Evolutionary conservation across 2,888 invertebrate species (phyloP).

Genomic region (Polyommatus iphigenia): DNA sequence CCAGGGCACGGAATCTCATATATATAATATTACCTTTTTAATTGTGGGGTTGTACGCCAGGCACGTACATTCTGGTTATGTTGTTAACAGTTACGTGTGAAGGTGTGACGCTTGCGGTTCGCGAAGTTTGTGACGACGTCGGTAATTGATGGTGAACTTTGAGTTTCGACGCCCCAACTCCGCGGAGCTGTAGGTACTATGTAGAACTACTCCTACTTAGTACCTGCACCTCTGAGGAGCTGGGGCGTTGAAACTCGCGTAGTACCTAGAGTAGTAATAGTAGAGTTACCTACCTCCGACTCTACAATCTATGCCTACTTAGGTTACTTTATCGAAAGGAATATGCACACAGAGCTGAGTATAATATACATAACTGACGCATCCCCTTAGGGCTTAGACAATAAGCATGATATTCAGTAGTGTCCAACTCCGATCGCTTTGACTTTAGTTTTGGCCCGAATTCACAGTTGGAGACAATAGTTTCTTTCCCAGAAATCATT

Average conservation of each 20-base stretch:
- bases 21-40: too few relatives aligned
- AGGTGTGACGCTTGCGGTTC: neutral
- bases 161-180: neutral
- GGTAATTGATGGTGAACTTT: neutral
- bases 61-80: neutral
- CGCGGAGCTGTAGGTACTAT: too few relatives aligned
- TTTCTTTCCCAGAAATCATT: neutral
- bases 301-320: neutral
- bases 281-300: neutral
- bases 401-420: too few relatives aligned
- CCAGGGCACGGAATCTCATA: too few relatives aligned
- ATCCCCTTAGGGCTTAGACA: too few relatives aligned
- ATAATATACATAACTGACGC: too few relatives aligned
- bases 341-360: too few relatives aligned
- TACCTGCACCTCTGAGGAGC: too few relatives aligned
- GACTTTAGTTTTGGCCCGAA: neutral
- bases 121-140: neutral
- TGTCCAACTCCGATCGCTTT: neutral
- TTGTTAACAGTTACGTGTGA: neutral
- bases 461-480: neutral
- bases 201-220: too few relatives aligned
- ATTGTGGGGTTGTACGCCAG: neutral
- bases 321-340: neutral
- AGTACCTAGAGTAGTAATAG: neutral
- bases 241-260: too few relatives aligned